Evolutionary conservation across 2,888 invertebrate species (phyloP).

Genomic region (Lasioglossum zephyrum): DNA sequence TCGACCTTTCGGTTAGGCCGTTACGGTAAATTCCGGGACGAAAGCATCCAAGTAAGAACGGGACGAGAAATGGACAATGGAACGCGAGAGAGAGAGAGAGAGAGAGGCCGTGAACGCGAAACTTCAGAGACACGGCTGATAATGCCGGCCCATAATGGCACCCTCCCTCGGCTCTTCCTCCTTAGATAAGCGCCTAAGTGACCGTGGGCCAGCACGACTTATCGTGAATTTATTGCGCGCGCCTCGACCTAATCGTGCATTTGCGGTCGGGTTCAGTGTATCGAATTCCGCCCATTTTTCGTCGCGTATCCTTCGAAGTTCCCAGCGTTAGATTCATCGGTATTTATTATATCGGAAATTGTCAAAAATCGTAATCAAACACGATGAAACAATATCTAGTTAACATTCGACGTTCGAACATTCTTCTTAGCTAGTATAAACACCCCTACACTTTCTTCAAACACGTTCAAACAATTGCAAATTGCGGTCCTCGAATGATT

Average conservation of each 20-base stretch:
- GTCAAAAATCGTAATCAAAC: too few relatives aligned
- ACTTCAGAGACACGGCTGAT: conserved; percentile 49
- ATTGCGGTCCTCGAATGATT: too few relatives aligned
- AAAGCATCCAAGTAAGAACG: conserved; percentile 5
- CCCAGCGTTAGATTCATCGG: too few relatives aligned
- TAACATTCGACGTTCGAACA: too few relatives aligned
- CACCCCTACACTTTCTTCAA: too few relatives aligned
- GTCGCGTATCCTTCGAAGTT: too few relatives aligned
- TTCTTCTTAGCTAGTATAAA: too few relatives aligned
- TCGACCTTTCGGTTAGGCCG: conserved; percentile 41
- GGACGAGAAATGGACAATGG: conserved; percentile 15
- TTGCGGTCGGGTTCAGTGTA: background rate
- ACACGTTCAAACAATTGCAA: too few relatives aligned
- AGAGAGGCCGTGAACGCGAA: conserved; percentile 17
- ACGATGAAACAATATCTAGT: too few relatives aligned
- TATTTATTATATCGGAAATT: too few relatives aligned
- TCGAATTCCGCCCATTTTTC: background rate
- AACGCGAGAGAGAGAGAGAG: conserved; percentile 18
- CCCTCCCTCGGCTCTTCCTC: conserved; percentile 50
- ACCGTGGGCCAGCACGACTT: conserved; percentile 27
- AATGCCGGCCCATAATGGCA: conserved; percentile 53
- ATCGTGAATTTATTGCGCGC: conserved; percentile 37
- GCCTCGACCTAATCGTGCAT: conserved; percentile 13
- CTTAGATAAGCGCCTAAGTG: conserved; percentile 51
- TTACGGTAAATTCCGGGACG: conserved; percentile 57